Evolutionary conservation across 2,113 vertebrate genomes (phyloP), one percentile per base, ranked within the genome.

Genomic region (Pristiophorus japonicus): DNA sequence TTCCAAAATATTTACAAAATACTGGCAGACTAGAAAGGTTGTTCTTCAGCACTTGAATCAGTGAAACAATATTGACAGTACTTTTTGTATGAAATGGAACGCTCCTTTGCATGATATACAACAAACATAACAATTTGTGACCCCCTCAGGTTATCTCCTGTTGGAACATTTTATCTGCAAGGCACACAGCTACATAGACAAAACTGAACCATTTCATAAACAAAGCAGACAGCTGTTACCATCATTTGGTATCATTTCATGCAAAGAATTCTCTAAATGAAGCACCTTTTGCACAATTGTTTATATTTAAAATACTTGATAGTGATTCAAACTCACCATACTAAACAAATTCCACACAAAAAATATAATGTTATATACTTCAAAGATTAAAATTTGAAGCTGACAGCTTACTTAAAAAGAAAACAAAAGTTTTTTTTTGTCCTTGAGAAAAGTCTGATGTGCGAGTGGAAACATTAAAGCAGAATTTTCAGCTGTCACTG

Each of bases 401-500:
- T 24, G 18, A 65, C 63, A 22, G n/a, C 91, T 38, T 67, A 4
- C 30, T 42, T 97, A 97, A 97, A 98, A 97, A 96, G 96, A 96
- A 95, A 96, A 24, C 38, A 81, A 42, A 20, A 45, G 3, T 98
- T 97, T 97, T 97, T 97, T 97, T 98, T 98, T 97, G 97, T 99
- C 98, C 98, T 98, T 98, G 97, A 97, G 97, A 97, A 97, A 97
- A 97, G 97, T 95, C 97, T 97, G 97, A 97, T 97, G 96, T 97
- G 96, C 97, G 97, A 97, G 97, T 98, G 97, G 97, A 98, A 98
- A 97, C 96, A 96, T 96, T 97, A 96, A 97, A 97, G 97, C 96
- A 96, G 96, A 97, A 97, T 98, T 98, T 98, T 98, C 98, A 98
- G 97, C 98, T 98, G 98, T 97, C 97, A 95, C 97, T 96, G 96